Evolutionary conservation across 1,140 invertebrate genomes (phyloP).

Genomic region (Anthonomus grandis): DNA sequence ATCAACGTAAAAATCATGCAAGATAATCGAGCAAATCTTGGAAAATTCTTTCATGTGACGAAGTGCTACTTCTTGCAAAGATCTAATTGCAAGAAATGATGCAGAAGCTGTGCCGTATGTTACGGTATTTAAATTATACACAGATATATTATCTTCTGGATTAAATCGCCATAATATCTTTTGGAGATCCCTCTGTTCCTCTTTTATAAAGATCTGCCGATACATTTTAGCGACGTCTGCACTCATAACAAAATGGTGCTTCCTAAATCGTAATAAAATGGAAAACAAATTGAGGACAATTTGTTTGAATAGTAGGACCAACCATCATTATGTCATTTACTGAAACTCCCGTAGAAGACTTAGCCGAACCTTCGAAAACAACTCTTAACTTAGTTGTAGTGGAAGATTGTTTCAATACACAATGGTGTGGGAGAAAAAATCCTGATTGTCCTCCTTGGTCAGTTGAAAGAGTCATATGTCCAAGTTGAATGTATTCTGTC

Average conservation of each 20-base stretch:
- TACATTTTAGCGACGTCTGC: conserved; percentile 50
- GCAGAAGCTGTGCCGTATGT: conserved; percentile 39
- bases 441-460: background rate
- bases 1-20: conserved; percentile 46
- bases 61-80: conserved; percentile 27
- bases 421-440: conserved; percentile 16
- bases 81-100: conserved; percentile 37
- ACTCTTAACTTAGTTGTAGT: conserved; percentile 29
- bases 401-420: conserved; percentile 13
- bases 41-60: conserved; percentile 28
- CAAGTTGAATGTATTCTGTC: conserved; percentile 22
- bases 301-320: conserved; percentile 41
- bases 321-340: conserved; percentile 40
- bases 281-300: conserved; percentile 46
- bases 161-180: conserved; percentile 45
- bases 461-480: conserved; percentile 15
- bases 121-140: conserved; percentile 29
- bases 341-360: conserved; percentile 28
- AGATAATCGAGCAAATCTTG: conserved; percentile 23
- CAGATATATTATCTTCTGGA: conserved; percentile 25
- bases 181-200: conserved; percentile 40
- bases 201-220: conserved; percentile 39
- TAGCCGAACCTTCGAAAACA: conserved; percentile 47
- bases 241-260: conserved; percentile 42
- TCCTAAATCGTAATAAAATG: conserved; percentile 48